A percentile compares a stretch with the other conserved stretches of the same genome.
phyloP scores from a whole-genome alignment of 2,113 vertebrate genomes.

The Urocynchramus pylzowi region DNA sequence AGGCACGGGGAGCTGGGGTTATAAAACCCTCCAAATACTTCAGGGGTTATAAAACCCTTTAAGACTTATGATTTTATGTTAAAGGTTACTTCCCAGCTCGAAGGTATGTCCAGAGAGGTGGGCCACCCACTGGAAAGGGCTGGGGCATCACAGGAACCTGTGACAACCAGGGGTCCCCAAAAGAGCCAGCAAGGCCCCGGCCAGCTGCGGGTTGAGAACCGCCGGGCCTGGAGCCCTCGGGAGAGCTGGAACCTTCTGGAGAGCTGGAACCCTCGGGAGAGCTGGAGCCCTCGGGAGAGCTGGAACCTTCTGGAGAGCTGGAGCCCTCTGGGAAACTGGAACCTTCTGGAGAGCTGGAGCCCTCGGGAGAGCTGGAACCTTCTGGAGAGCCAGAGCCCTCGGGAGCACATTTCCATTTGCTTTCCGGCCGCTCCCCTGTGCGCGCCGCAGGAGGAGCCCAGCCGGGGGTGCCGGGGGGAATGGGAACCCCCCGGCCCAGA shows the following conservation, averaged over 20 bases:
- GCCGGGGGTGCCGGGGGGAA: not conserved
- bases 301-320: too few relatives aligned
- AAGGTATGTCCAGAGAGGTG: not conserved
- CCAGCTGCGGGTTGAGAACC: accelerated
- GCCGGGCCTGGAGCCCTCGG: too few relatives aligned
- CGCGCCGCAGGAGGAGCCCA: not conserved
- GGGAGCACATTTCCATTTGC: not conserved
- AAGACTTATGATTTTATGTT: accelerated
- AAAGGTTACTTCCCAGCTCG: not conserved
- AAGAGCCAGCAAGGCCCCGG: not conserved
- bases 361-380: too few relatives aligned
- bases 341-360: too few relatives aligned
- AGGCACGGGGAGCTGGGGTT: accelerated
- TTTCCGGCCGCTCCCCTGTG: not conserved
- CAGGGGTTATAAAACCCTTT: not conserved
- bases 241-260: too few relatives aligned
- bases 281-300: too few relatives aligned
- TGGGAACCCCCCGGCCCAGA: accelerated
- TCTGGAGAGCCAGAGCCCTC: too few relatives aligned
- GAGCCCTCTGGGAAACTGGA: too few relatives aligned
- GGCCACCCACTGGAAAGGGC: not conserved
- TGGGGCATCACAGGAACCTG: accelerated
- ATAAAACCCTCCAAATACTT: not conserved
- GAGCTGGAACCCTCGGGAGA: too few relatives aligned
- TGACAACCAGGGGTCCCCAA: accelerated